Percentiles rank a stretch among this genome's conserved stretches.
Evolutionary conservation across 2,113 vertebrate species (phyloP).

Genomic region (Tauraco erythrolophus): DNA sequence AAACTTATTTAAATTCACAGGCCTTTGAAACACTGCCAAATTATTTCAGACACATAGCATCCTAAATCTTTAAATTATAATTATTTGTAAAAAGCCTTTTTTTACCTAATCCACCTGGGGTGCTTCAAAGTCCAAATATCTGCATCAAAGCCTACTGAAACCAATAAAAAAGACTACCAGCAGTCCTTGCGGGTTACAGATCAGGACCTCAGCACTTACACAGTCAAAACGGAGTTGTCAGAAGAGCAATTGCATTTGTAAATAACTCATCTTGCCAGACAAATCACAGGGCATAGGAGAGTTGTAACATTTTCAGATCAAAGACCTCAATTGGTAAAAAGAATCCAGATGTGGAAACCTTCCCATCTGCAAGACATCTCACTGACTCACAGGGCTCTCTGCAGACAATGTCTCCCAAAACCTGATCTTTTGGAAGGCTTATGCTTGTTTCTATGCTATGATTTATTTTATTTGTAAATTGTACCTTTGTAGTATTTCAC

Average conservation of each 20-base stretch:
- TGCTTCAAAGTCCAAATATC: constrained; percentile 7
- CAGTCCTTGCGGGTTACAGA: constrained; percentile 11
- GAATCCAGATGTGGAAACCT: constrained; percentile 49
- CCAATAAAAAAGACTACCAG: constrained; percentile 18
- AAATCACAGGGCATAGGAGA: constrained; percentile 53
- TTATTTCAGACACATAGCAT: constrained; percentile 47
- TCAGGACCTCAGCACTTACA: constrained; percentile 25
- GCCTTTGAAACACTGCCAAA: constrained; percentile 51
- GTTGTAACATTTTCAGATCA: constrained; percentile 49
- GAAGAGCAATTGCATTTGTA: constrained; percentile 35
- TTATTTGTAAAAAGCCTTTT: not conserved
- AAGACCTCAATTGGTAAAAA: not conserved
- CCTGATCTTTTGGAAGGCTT: not conserved
- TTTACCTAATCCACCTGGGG: not conserved
- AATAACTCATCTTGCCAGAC: constrained; percentile 53
- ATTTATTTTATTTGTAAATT: not conserved
- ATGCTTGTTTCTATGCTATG: not conserved
- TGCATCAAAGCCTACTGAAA: constrained; percentile 32
- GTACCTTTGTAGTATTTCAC: not conserved
- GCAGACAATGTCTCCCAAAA: not conserved
- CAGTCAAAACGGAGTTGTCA: constrained; percentile 6
- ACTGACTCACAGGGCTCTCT: not conserved
- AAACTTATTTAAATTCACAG: constrained; percentile 49
- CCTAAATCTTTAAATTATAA: constrained; percentile 55
- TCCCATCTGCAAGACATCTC: constrained; percentile 17